These are phyloP conservation scores for Lithosia quadra DNA, from an alignment of 2,888 invertebrate genomes.

Conservation along the genomic window DNA sequence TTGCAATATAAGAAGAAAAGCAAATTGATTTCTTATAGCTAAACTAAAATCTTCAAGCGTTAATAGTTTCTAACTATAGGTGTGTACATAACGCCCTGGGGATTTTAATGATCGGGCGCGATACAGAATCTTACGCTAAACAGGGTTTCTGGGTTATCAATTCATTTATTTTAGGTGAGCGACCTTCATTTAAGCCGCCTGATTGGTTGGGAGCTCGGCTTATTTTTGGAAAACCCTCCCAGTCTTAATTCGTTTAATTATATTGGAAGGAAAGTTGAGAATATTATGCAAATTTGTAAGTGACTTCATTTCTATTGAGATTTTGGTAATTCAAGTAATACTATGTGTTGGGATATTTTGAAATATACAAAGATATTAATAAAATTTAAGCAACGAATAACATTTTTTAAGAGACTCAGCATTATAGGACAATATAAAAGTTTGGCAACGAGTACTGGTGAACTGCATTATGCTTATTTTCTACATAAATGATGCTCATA, in stretches of 20 bases:
- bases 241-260: conserved; percentile 20
- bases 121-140: conserved; percentile 24
- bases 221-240: conserved; percentile 11
- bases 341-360: neutral
- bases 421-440: too few relatives aligned
- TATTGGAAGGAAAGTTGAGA: conserved; percentile 10
- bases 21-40: neutral
- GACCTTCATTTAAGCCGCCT: conserved; percentile 32
- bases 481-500: too few relatives aligned
- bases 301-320: conserved; percentile 11
- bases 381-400: neutral
- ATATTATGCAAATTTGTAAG: conserved; percentile 20
- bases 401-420: neutral
- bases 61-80: conserved; percentile 3
- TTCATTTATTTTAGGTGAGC: conserved; percentile 41
- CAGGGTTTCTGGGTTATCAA: conserved; percentile 41
- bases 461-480: too few relatives aligned
- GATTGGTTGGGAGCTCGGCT: conserved; percentile 21
- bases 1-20: neutral
- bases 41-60: neutral
- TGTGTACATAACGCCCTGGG: conserved; percentile 26
- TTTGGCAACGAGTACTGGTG: too few relatives aligned
- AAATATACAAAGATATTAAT: neutral
- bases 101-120: conserved; percentile 47
- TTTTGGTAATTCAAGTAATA: neutral